Evolutionary conservation across 2,113 vertebrate species (phyloP), one percentile per base, ranked within the genome.

Genomic region (Myanophis thanlyinensis): DNA sequence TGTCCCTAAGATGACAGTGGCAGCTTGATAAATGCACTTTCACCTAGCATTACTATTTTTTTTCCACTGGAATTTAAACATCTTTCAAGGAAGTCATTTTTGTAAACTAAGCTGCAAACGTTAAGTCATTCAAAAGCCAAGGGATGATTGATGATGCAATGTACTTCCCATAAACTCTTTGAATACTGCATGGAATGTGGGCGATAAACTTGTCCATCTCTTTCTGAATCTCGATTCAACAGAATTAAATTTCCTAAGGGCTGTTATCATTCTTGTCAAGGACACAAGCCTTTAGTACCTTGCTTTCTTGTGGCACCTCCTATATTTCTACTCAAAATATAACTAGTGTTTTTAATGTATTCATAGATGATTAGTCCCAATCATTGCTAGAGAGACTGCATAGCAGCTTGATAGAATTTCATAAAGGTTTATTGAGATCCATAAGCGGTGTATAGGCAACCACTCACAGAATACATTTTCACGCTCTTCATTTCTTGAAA

Each of bases 351-450:
- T 40, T 0, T 25, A 90, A 93, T 84, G 49, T 51, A 0, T 87
- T 7, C 49, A 44, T 94, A 35, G 62, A 49, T 35, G 84, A 95
- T 53, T 92, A 27, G 51, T 90, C 53, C 91, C 0, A 91, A 91
- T 93, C 0, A 89, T 85, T 18, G 91, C 92, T 67, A 91, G 93
- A 90, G 94, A 80, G 44, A 96, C 5, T 93, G 59, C 93, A 96
- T 94, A 87, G 23, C 90, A 93, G 93, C 93, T 94, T 89, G 95
- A 93, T 87, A 93, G 2, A 94, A 94, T 94, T 93, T 87, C 94
- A 93, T 89, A 93, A 2, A 1, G 93, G 47, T 3, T 84, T 93
- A 94, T 87, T 94, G 0, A 87, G 62, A 92, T 93, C 5, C 93
- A 44, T 51, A 95, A 92, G 10, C 67, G 7, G 22, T 91, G 90